Evolutionary conservation across 2,113 vertebrate genomes (phyloP).

Genomic region (Lanius ludovicianus): DNA sequence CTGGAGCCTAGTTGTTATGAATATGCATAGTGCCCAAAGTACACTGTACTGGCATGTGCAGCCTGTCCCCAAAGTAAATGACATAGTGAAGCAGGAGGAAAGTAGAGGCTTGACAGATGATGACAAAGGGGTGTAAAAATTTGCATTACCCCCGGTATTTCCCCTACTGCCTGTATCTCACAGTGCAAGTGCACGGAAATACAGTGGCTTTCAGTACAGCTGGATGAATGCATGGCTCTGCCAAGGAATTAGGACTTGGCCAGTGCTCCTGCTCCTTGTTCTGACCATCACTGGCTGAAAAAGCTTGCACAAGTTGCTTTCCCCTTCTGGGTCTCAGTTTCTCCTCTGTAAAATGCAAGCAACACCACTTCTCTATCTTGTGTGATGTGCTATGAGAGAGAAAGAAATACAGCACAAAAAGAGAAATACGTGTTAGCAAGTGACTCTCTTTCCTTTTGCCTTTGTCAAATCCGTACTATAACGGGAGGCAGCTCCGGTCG

Average conservation of each 20-base stretch:
- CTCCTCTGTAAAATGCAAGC: neutral
- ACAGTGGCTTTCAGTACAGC: neutral
- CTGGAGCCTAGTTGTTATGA: neutral
- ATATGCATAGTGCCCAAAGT: neutral
- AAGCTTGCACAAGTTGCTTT: neutral
- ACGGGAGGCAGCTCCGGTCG: conserved; percentile 48
- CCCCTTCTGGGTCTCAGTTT: neutral
- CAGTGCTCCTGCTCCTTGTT: neutral
- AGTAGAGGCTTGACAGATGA: neutral
- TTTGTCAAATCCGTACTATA: conserved; percentile 1
- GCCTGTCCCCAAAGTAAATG: neutral
- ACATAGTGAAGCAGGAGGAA: neutral
- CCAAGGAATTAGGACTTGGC: neutral
- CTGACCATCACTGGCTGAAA: neutral
- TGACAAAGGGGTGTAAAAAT: neutral
- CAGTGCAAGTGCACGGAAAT: neutral
- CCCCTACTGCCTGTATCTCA: neutral
- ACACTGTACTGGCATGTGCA: neutral
- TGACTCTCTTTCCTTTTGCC: neutral
- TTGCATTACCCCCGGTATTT: neutral
- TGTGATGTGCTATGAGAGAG: neutral
- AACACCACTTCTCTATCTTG: neutral
- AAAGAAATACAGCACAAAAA: neutral
- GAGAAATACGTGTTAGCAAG: neutral
- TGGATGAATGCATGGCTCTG: neutral